Percentiles rank a stretch among this genome's conserved stretches.
These are phyloP conservation scores for Enteromius fasciolatus DNA, from an alignment of 2,797 vertebrate genomes.

Conservation along the genomic window DNA sequence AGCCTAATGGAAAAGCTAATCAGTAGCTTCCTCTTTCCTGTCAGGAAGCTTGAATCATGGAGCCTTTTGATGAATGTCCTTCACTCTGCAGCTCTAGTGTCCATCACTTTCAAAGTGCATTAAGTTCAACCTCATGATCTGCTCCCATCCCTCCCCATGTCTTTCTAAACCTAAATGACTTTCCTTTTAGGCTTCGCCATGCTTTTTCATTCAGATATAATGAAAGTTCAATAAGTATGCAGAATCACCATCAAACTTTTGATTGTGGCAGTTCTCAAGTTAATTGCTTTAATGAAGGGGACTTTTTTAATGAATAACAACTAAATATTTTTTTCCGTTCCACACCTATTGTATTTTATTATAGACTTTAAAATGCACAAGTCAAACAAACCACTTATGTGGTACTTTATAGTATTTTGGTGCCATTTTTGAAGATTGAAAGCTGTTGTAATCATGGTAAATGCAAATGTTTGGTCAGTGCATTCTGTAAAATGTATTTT, in stretches of 20 bases:
- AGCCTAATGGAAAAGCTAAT: slow-evolving; percentile 75
- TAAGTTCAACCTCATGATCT: slow-evolving; percentile 51
- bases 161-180: not conserved
- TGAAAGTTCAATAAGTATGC: not conserved
- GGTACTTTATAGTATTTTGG: not conserved
- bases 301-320: slow-evolving; percentile 5
- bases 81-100: slow-evolving; percentile 53
- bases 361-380: not conserved
- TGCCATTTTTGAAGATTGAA: not conserved
- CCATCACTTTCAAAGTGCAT: slow-evolving; percentile 69
- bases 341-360: not conserved
- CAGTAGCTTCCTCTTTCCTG: slow-evolving; percentile 69
- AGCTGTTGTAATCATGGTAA: not conserved
- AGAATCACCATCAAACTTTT: not conserved
- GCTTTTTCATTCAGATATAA: not conserved
- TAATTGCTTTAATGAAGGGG: slow-evolving; percentile 4
- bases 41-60: slow-evolving; percentile 63
- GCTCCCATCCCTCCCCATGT: slow-evolving; percentile 8
- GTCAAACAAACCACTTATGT: not conserved
- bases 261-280: not conserved
- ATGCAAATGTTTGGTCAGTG: not conserved
- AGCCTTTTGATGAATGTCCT: slow-evolving; percentile 58
- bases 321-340: not conserved
- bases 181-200: not conserved
- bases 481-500: not conserved